These are phyloP conservation scores for Hemiprocne comata DNA, from an alignment of 2,113 vertebrate genomes.

Conservation along the genomic window DNA sequence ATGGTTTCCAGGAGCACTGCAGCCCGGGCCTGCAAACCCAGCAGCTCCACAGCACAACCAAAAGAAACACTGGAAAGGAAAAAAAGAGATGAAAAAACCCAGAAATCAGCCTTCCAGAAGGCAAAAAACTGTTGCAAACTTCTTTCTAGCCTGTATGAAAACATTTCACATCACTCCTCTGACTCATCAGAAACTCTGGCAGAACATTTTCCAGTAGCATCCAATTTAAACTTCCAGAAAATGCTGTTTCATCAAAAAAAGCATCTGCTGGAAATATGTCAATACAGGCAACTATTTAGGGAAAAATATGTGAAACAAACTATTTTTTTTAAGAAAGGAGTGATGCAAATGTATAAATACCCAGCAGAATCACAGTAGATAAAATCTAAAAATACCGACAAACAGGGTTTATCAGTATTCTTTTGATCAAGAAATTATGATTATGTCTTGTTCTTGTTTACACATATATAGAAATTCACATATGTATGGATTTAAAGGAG, in stretches of 20 bases:
- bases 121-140: neutral
- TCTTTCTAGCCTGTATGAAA: neutral
- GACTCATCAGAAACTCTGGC: conserved; percentile 23
- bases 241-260: conserved; percentile 4
- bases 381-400: neutral
- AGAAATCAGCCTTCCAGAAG: neutral
- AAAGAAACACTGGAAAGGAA: neutral
- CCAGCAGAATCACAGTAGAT: neutral
- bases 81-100: neutral
- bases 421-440: neutral
- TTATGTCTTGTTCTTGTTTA: neutral
- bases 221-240: conserved; percentile 32
- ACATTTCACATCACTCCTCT: neutral
- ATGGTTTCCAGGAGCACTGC: neutral
- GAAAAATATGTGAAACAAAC: neutral
- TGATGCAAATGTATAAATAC: neutral
- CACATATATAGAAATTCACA: rapidly evolving
- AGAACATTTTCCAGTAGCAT: conserved; percentile 8
- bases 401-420: neutral
- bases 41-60: neutral
- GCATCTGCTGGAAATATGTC: neutral
- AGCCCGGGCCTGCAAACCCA: neutral
- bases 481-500: too few species aligned
- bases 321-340: neutral
- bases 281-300: neutral